Base-by-base conservation (phyloP, 2,888 invertebrate species). In the Xylocampa areola region DNA sequence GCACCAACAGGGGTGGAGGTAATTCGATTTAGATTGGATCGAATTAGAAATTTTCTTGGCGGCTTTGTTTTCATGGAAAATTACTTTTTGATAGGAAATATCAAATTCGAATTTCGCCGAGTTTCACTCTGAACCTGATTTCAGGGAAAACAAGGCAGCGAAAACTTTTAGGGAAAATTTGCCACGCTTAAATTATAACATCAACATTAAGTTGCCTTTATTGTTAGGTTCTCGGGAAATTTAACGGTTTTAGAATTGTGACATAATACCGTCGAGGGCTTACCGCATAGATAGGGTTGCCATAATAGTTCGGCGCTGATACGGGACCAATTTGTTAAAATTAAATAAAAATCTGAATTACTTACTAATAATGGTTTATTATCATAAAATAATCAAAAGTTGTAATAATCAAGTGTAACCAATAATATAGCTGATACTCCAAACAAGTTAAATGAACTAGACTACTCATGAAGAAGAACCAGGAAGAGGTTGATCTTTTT, bases 11-110 rank as follows among this genome's bases (percentile, higher is more conserved):
- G 81, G 87, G 84, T 85, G 82, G 81, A 79, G 80, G 89, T 92
- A 92, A 92, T 92, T 91, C 88, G 90, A 89, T 88, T 92, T 89
- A 89, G 91, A 93, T 93, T 91, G 89, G 88, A 88, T 87, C 85
- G 82, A 88, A 90, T 92, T 90, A 90, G 85, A 87, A 87, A 87
- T 86, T 90, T 91, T 88, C 88, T 84, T 84, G 75, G 78, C 81
- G 79, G 80, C 84, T 81, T 91, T 90, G 89, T 91, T 91, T 91
- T 87, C 80, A 78, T 71, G 74, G 83, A 76, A 90, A 91, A 93
- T 87, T 81, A 88, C 87, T 86, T 90, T 92, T 91, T 92, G 91
- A 93, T 92, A 84, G 84, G 74, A 82, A 84, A 77, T 84, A 92
- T 92, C 88, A 90, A 91, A 92, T 87, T 84, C 86, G 79, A 86